Conservation (phyloP, 1,140 invertebrate genomes). For the Nasonia vitripennis region DNA sequence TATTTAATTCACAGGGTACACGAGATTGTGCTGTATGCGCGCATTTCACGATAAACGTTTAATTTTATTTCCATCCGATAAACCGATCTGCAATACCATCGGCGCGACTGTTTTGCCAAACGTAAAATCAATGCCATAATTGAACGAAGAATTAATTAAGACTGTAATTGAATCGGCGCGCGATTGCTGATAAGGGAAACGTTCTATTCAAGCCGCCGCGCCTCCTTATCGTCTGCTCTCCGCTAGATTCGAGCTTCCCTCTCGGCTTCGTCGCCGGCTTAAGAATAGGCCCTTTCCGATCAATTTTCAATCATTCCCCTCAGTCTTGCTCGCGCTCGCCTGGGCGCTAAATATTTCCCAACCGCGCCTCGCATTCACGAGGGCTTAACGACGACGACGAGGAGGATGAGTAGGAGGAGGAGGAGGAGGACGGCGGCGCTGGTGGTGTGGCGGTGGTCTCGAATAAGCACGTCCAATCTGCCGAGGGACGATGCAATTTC, state of each 20-base stretch:
- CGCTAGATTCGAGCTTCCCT: background rate
- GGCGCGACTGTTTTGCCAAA: too few species aligned
- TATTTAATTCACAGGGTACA: too few species aligned
- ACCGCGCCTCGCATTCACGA: constrained; percentile 19
- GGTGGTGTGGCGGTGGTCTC: background rate
- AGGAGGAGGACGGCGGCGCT: background rate
- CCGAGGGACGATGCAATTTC: constrained; percentile 36
- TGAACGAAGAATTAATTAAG: constrained; percentile 10
- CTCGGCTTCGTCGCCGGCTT: background rate
- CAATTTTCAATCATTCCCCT: constrained; percentile 45
- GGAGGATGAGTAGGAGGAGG: background rate
- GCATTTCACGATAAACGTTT: too few species aligned
- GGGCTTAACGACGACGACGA: background rate
- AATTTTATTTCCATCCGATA: background rate
- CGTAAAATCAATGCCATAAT: background rate
- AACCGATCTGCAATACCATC: background rate
- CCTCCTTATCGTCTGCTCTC: background rate
- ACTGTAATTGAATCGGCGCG: background rate
- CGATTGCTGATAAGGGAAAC: background rate
- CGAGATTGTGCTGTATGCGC: too few species aligned
- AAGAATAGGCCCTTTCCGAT: constrained; percentile 29
- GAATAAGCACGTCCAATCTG: constrained; percentile 32
- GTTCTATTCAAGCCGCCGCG: background rate
- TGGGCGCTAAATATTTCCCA: constrained; percentile 39
- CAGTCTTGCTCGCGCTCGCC: background rate